Percentiles rank a stretch among this genome's conserved stretches.
Conservation (phyloP, 1,140 invertebrate genomes). For the Adelges cooleyi region DNA sequence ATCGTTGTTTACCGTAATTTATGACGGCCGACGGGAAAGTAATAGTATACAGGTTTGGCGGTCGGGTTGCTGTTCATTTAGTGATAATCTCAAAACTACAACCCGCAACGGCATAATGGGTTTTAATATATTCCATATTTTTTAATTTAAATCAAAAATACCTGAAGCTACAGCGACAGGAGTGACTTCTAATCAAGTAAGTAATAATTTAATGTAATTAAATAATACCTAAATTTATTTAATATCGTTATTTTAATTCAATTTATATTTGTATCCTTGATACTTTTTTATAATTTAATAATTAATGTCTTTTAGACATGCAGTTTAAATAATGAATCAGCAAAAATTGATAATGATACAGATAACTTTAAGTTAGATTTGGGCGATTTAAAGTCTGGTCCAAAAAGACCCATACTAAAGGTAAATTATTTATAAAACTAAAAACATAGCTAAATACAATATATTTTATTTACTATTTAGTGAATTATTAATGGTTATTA, state of each 20-base stretch:
- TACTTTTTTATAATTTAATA: no score
- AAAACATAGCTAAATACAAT: background rate
- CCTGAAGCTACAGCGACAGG: background rate
- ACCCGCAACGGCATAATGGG: no score
- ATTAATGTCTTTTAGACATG: no score
- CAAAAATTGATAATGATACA: background rate
- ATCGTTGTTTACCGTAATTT: no score
- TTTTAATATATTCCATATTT: background rate
- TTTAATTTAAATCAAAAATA: constrained; percentile 4
- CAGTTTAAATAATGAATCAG: background rate
- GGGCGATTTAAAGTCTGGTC: constrained; percentile 4
- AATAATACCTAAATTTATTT: no score
- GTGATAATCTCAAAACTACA: no score
- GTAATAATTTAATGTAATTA: no score
- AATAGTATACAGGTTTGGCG: no score
- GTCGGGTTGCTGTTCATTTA: no score
- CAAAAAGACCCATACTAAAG: background rate
- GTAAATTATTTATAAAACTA: background rate
- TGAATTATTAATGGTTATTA: background rate
- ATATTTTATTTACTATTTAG: background rate
- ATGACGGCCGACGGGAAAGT: no score
- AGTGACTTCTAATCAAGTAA: background rate
- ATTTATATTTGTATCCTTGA: no score
- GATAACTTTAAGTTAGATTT: background rate
- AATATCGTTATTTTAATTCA: no score